A percentile compares a stretch with the other conserved stretches of the same genome.
Evolutionary conservation across 1,140 invertebrate species (phyloP).

Genomic region (Ruditapes philippinarum): DNA sequence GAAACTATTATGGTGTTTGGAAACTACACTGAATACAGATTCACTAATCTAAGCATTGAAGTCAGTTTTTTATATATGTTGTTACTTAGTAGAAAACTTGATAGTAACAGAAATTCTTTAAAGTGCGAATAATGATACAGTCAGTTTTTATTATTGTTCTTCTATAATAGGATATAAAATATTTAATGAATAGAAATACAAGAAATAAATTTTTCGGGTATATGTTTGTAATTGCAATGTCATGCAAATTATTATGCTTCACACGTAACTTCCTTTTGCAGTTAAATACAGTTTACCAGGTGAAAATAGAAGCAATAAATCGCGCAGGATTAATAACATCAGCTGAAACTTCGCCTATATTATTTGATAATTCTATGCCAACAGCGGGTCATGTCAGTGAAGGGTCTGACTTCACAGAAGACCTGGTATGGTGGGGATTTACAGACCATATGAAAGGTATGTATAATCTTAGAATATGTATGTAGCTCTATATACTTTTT

Average conservation of each 20-base stretch:
- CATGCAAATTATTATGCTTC: background rate
- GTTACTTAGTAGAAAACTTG: no score
- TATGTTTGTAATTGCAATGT: background rate
- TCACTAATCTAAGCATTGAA: slow-evolving; percentile 69
- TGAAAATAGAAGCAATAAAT: slow-evolving; percentile 61
- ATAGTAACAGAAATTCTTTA: no score
- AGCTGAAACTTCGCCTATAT: slow-evolving; percentile 50
- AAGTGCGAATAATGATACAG: no score
- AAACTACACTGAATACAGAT: slow-evolving; percentile 70
- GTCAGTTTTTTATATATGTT: no score
- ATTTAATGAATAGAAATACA: background rate
- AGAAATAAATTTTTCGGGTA: background rate
- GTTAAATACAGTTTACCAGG: slow-evolving; percentile 19
- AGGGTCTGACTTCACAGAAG: slow-evolving; percentile 50
- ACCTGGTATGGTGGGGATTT: slow-evolving; percentile 60
- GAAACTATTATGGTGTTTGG: slow-evolving; percentile 57
- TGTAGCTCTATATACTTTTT: no score
- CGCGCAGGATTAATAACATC: slow-evolving; percentile 40
- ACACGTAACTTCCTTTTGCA: background rate
- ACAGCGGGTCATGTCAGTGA: slow-evolving; percentile 57
- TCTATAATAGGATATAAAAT: background rate
- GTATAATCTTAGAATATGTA: no score
- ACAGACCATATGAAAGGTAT: slow-evolving; percentile 47
- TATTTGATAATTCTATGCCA: slow-evolving; percentile 66
- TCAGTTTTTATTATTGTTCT: background rate